Conservation (phyloP, 2,797 vertebrate species). For the Peromyscus eremicus region DNA sequence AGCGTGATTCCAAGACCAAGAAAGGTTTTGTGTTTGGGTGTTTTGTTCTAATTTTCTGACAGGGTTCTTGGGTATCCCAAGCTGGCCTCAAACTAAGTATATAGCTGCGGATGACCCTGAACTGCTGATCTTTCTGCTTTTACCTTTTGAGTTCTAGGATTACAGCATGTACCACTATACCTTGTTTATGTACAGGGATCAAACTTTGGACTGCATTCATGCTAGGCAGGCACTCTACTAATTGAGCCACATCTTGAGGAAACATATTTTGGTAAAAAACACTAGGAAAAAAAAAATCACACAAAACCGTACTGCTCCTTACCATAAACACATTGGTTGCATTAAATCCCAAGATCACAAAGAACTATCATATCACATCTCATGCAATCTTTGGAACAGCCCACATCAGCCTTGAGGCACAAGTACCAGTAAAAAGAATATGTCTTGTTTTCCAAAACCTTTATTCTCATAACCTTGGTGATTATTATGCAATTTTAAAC, state of each 20-base stretch:
- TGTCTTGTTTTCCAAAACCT: not conserved
- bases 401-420: not conserved
- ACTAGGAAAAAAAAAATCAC: conserved; percentile 5
- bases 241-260: not conserved
- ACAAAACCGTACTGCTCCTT: not conserved
- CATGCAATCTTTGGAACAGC: not conserved
- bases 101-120: not conserved
- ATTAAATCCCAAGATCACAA: not conserved
- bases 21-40: not conserved
- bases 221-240: not conserved
- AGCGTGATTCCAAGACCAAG: not conserved
- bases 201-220: too few species aligned
- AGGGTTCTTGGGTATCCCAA: not conserved
- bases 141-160: not conserved
- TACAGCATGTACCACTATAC: not conserved
- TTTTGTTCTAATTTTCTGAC: not conserved
- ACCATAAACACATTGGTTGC: not conserved
- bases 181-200: not conserved
- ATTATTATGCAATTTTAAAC: conserved; percentile 52
- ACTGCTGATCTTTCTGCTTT: not conserved
- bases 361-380: not conserved
- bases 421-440: conserved; percentile 45
- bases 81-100: not conserved
- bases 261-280: not conserved
- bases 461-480: conserved; percentile 55